These are phyloP conservation scores for Tetranychus cinnabarinus DNA, from an alignment of 1,140 invertebrate genomes.

Conservation along the genomic window DNA sequence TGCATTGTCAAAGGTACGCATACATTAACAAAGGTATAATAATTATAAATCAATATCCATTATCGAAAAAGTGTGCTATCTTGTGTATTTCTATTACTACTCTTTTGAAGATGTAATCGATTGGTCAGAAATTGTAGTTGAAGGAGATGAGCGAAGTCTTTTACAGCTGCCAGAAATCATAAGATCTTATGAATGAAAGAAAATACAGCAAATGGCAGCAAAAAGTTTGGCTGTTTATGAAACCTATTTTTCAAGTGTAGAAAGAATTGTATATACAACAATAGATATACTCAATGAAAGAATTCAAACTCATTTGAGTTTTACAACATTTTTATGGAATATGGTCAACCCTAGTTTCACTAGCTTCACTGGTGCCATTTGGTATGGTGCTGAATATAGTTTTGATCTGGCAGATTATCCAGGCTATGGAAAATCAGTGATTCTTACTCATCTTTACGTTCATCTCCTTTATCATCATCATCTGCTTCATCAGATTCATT, in stretches of 20 bases:
- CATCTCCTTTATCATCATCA: not conserved
- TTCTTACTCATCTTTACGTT: not conserved
- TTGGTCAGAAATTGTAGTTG: conserved; percentile 78
- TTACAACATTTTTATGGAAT: conserved; percentile 2
- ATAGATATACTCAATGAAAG: conserved; percentile 28
- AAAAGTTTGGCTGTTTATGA: conserved; percentile 72
- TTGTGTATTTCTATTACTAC: conserved; percentile 85
- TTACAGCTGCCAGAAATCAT: conserved; percentile 70
- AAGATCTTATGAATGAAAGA: conserved; percentile 48
- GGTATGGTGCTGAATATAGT: conserved; percentile 2
- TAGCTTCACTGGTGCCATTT: not conserved
- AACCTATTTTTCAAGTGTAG: conserved; percentile 84
- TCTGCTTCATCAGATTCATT: not conserved
- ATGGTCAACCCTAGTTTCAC: conserved; percentile 1
- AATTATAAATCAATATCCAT: conserved; percentile 19
- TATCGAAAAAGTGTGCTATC: conserved; percentile 68
- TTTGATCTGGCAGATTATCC: not conserved
- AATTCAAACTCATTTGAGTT: conserved; percentile 5
- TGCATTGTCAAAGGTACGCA: too few species aligned
- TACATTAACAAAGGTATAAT: too few species aligned
- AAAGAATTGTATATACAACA: conserved; percentile 84
- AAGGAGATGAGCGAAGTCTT: conserved; percentile 75
- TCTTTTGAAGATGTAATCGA: conserved; percentile 94
- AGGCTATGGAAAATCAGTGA: not conserved
- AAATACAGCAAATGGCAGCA: conserved; percentile 60